Base-by-base conservation (phyloP, 2,113 vertebrate species). In the Melierax canorus region DNA sequence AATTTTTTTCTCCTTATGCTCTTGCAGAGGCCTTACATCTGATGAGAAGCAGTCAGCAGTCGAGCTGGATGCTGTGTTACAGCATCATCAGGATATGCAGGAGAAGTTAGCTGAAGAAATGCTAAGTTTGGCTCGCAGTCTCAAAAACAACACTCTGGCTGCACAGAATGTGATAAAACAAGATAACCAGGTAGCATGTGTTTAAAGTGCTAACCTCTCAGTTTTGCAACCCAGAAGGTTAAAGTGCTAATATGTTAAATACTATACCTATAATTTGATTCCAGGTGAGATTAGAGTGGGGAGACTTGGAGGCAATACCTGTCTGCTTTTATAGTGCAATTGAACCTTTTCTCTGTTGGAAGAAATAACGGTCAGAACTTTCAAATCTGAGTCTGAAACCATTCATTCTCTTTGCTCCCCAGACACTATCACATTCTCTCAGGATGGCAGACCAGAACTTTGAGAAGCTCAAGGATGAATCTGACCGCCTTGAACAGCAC, bases 31-130 rank as follows among this genome's bases (percentile, higher is more conserved):
- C 74, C 64, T 98, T n/a, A 69, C 90, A 5, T 38, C 98, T 11
- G 98, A 99, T 1, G 99, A 99, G 98, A 98, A 99, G 78, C 99
- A 99, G 97, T 99, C 99, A 0, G 98, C 98, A 0, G 97, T 99
- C 0, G 99, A 99, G 95, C 98, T 99, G 88, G 99, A 99, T 82
- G 98, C 99, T 0, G 98, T 99, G 46, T 95, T 99, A 34, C 99
- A 99, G 94, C 99, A 98, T 73, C 99, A 99, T 48, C 98, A 99
- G 98, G 98, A 98, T 91, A 96, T 99, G 92, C 99, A 99, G 98
- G 99, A 99, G 97, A 99, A 99, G 76, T 97, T 99, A 36, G 99
- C 99, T 0, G 99, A 99, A n/a, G 99, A 99, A 96, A 99, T 99
- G 99, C 98, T 99, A 9, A 98, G 98, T 91, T 97, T 99, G 93